Evolutionary conservation across 1,140 invertebrate genomes (phyloP).

Genomic region (Daktulosphaira vitifoliae): DNA sequence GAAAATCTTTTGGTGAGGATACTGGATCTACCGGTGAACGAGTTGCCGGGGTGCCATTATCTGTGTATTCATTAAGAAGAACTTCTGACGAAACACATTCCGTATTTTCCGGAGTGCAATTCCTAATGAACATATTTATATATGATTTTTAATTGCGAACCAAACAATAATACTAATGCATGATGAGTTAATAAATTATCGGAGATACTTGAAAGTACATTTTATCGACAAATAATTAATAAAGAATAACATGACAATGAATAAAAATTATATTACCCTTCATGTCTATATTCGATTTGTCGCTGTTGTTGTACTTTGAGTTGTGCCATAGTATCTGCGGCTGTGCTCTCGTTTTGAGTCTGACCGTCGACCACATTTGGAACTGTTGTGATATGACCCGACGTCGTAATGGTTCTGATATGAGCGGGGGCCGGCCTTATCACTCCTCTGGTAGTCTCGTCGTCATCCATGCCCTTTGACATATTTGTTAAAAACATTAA

Average conservation of each 20-base stretch:
- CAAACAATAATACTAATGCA: not conserved
- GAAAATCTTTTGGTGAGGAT: constrained; percentile 5
- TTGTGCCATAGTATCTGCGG: constrained; percentile 6
- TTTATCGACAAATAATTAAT: too few species aligned
- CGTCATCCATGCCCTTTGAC: constrained; percentile 15
- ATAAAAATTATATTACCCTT: constrained; percentile 22
- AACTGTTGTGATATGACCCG: constrained; percentile 38
- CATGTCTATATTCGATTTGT: constrained; percentile 2
- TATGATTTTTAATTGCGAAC: not conserved
- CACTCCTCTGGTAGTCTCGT: constrained; percentile 33
- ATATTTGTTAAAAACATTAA: too few species aligned
- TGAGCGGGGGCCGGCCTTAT: constrained; percentile 36
- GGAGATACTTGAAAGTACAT: too few species aligned
- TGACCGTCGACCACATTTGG: constrained; percentile 2
- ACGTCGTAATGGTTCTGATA: constrained; percentile 38
- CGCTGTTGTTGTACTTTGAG: constrained; percentile 17
- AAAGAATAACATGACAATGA: too few species aligned
- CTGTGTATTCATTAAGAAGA: not conserved
- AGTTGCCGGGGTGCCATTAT: not conserved
- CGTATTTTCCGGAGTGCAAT: constrained; percentile 15
- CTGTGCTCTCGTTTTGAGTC: not conserved
- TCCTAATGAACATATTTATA: not conserved
- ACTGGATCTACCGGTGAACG: not conserved
- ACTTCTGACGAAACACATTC: constrained; percentile 19
- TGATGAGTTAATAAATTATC: too few species aligned